phyloP scores from a whole-genome alignment of 2,113 vertebrate genomes.

The Xenus cinereus region DNA sequence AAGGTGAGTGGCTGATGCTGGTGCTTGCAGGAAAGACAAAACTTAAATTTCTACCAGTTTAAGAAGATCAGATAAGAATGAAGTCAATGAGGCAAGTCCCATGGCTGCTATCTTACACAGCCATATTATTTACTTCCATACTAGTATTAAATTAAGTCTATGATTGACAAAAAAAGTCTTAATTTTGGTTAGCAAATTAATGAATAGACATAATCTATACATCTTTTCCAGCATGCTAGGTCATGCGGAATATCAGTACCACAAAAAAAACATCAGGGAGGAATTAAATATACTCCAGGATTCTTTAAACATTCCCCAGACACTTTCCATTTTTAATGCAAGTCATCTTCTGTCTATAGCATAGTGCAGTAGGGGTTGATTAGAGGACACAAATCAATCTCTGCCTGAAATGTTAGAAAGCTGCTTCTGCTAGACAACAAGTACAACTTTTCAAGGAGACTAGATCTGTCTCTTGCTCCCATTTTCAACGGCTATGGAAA shows the following conservation, averaged over 20 bases:
- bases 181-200: background rate
- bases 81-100: background rate
- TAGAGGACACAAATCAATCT: conserved; percentile 12
- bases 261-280: background rate
- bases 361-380: background rate
- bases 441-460: background rate
- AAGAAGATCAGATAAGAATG: background rate
- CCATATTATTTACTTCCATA: background rate
- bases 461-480: background rate
- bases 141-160: background rate
- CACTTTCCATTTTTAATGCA: background rate
- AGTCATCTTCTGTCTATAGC: background rate
- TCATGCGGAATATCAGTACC: background rate
- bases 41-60: background rate
- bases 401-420: conserved; percentile 3
- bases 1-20: background rate
- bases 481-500: background rate
- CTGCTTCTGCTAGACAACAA: background rate
- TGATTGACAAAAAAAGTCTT: background rate
- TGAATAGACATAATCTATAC: background rate
- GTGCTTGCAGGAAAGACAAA: background rate
- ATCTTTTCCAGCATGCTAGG: background rate
- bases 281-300: background rate
- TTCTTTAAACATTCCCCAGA: background rate
- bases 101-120: background rate